A percentile compares a stretch with the other conserved stretches of the same genome.
phyloP scores from a whole-genome alignment of 2,113 vertebrate genomes.

The Myiopsitta monachus region DNA sequence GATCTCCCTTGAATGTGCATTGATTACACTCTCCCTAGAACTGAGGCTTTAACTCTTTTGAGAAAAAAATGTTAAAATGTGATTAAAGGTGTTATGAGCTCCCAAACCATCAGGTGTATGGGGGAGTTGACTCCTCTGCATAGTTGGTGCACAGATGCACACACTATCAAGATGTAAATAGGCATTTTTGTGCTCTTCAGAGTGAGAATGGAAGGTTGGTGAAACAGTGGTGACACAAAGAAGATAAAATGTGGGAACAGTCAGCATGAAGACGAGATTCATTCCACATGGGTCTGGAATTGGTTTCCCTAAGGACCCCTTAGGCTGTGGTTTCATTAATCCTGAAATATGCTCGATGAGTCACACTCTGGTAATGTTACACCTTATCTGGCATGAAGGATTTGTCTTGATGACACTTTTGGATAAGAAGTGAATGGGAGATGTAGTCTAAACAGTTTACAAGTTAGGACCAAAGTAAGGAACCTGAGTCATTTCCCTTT shows the following conservation, averaged over 20 bases:
- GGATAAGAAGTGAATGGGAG: not conserved
- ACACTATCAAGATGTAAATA: not conserved
- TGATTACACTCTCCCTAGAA: too few species aligned
- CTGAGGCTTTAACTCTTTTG: not conserved
- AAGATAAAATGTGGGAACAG: not conserved
- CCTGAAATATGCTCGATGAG: not conserved
- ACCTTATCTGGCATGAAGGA: not conserved
- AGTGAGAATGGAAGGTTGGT: not conserved
- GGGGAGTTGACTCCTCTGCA: not conserved
- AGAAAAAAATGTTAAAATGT: not conserved
- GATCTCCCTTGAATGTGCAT: not conserved
- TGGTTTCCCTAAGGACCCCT: not conserved
- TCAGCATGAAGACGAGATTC: not conserved
- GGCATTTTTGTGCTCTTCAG: not conserved
- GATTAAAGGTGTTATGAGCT: not conserved
- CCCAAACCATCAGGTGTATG: not conserved
- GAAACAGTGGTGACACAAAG: not conserved
- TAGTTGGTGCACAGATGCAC: fast-evolving
- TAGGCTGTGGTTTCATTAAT: not conserved
- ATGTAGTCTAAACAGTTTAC: fast-evolving
- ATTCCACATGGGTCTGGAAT: not conserved
- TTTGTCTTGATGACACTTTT: fast-evolving
- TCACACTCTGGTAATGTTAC: not conserved
- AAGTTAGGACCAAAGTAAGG: not conserved
- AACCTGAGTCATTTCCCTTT: not conserved